Evolutionary conservation across 2,888 invertebrate species (phyloP), one percentile per base, ranked within the genome.

Genomic region (Xylocampa areola): DNA sequence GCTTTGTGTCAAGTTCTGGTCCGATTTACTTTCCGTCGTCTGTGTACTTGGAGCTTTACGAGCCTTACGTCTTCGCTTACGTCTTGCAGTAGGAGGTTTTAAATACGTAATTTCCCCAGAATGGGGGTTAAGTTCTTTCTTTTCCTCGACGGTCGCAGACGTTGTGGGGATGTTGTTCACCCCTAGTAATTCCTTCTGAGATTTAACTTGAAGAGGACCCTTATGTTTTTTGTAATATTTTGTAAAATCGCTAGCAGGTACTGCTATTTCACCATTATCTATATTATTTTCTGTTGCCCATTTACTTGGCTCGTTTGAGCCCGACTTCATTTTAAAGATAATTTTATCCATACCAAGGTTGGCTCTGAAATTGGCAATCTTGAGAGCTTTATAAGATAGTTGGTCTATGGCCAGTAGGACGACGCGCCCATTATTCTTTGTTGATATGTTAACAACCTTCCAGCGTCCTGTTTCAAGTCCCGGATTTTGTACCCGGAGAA

Each of bases 401-500:
- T 27, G 8, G 16, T 66, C 62, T 4, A 66, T 16, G 10, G 23
- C 17, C 5, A 66, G 13, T 7, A n/a, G 0, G 1, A 68, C 16
- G 4, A 55, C 8, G 13, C 37, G n/a, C 11, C 41, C 55, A 13
- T 0, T 8, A 8, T 2, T 11, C 14, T 0, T 4, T 37, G 21
- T 32, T 1, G 0, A 14, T 1, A 16, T 10, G 4, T 16, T 25
- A 2, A 25, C 5, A 2, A 66, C 33, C 17, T 50, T 32, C 65
- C 65, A 66, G 19, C 14, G 10, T 10, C 23, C 2, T 6, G 55
- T 66, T 0, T 66, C 0, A 0, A 66, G 62, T 21, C 45, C 55
- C 29, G 68, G 41, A 6, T 66, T 66, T 41, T 66, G 65, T 11
- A 66, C 35, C 7, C 55, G 40, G 5, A 66, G 25, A 1, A 66